Percentiles rank a stretch among this genome's conserved stretches.
These are phyloP conservation scores for Saccostrea cuccullata DNA, from an alignment of 1,140 invertebrate species.

Conservation along the genomic window DNA sequence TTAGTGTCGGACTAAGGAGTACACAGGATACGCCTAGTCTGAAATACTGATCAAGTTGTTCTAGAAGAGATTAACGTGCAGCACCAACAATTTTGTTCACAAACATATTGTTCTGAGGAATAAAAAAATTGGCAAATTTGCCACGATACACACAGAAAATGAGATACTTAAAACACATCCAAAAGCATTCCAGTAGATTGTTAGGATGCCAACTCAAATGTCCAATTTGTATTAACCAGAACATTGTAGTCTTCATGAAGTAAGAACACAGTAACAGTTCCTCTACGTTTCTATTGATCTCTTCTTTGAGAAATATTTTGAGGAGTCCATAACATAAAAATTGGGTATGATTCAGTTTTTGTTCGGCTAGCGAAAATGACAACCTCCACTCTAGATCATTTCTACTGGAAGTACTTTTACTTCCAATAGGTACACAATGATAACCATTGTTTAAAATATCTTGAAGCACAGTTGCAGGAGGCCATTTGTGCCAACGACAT, in stretches of 20 bases:
- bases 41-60: not conserved
- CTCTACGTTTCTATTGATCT: no score
- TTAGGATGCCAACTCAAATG: not conserved
- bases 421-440: no score
- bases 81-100: not conserved
- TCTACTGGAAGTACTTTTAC: no score
- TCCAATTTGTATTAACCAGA: conserved; percentile 5
- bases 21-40: not conserved
- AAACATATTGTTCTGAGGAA: conserved; percentile 42
- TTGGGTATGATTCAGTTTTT: no score
- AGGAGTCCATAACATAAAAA: no score
- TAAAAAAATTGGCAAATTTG: conserved; percentile 28
- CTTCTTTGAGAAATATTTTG: no score
- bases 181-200: conserved; percentile 20
- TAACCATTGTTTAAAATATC: conserved; percentile 5
- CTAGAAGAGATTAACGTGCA: not conserved
- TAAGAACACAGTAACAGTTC: no score
- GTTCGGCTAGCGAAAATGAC: no score
- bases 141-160: no score
- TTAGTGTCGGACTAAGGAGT: not conserved
- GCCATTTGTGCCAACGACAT: conserved; percentile 15
- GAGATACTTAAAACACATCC: conserved; percentile 27
- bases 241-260: conserved; percentile 41
- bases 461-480: not conserved
- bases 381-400: no score